Percentiles rank a stretch among this genome's conserved stretches.
phyloP scores from a whole-genome alignment of 2,113 vertebrate species.

The Tragelaphus scriptus region DNA sequence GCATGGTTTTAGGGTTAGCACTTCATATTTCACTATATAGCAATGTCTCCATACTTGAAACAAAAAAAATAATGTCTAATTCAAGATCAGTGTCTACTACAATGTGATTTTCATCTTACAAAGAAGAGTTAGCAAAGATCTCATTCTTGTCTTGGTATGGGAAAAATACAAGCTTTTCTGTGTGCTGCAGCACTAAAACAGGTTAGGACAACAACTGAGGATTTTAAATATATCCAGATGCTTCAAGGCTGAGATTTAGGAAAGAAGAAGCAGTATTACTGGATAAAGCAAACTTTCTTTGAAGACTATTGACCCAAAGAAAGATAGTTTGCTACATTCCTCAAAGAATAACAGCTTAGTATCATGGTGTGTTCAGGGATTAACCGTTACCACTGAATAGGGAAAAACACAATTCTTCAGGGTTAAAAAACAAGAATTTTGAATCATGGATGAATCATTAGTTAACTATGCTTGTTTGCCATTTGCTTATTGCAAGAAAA shows the following conservation, averaged over 20 bases:
- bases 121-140: background rate
- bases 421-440: background rate
- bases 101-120: background rate
- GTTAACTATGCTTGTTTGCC: background rate
- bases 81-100: background rate
- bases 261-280: background rate
- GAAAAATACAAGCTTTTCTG: background rate
- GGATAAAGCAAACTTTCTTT: background rate
- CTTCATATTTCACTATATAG: background rate
- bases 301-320: background rate
- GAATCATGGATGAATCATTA: background rate
- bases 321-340: background rate
- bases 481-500: background rate
- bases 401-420: background rate
- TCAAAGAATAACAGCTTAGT: background rate
- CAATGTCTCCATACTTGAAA: background rate
- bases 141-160: background rate
- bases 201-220: background rate
- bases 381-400: background rate
- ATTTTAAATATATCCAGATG: background rate
- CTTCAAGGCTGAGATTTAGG: background rate
- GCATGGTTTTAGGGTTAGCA: background rate
- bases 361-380: rapidly evolving
- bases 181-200: background rate
- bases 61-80: background rate